A percentile compares a stretch with the other conserved stretches of the same genome.
Conservation (phyloP, 2,797 vertebrate genomes). For the Acrossocheilus wenchowensis region DNA sequence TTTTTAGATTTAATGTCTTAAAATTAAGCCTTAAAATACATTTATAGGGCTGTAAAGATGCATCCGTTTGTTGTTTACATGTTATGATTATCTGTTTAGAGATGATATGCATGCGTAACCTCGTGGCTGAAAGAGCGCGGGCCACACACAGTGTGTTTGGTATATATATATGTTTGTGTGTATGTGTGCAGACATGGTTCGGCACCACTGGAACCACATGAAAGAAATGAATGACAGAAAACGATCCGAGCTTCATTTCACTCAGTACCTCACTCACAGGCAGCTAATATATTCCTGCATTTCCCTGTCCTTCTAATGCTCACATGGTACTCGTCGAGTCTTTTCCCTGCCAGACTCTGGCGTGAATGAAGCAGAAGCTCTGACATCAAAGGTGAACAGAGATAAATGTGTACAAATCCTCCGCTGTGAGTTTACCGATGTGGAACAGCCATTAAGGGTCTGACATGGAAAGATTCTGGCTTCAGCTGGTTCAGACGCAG, state of each 20-base stretch:
- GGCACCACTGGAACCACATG: slow-evolving; percentile 9
- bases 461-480: slow-evolving; percentile 43
- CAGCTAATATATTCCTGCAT: background rate
- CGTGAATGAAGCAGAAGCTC: slow-evolving; percentile 41
- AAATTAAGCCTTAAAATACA: background rate
- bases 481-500: slow-evolving; percentile 1
- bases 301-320: slow-evolving; percentile 12
- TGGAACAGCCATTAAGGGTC: slow-evolving; percentile 54
- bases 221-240: slow-evolving; percentile 3
- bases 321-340: slow-evolving; percentile 30
- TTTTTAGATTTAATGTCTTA: background rate
- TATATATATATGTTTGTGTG: background rate
- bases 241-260: background rate
- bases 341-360: slow-evolving; percentile 30
- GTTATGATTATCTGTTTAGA: slow-evolving; percentile 20
- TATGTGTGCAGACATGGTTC: background rate
- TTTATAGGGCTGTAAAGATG: background rate
- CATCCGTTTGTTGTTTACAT: background rate
- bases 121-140: background rate
- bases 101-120: background rate
- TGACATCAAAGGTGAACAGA: slow-evolving; percentile 51
- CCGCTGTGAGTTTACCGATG: slow-evolving; percentile 24
- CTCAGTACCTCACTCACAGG: background rate
- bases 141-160: slow-evolving; percentile 29
- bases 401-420: slow-evolving; percentile 49